Base-by-base conservation (phyloP, 2,797 vertebrate genomes). In the Epinephelus malabaricus region DNA sequence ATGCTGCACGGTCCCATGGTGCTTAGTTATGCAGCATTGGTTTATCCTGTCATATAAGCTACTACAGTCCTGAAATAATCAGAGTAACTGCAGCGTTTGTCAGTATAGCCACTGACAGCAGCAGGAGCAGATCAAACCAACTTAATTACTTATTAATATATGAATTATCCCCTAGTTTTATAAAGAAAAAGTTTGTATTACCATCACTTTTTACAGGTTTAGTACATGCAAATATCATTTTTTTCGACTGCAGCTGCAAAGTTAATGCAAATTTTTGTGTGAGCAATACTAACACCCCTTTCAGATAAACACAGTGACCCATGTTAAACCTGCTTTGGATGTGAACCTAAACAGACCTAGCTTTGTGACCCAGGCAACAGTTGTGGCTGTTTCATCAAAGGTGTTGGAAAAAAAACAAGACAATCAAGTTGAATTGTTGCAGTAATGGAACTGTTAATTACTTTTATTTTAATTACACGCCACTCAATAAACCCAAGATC, bases 1-100 rank as follows among this genome's bases (percentile, higher is more conserved):
- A 92, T 87, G 84, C 58, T 80, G 3, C 23, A 55, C 2, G 10
- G 55, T 75, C 78, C 76, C 62, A 53, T 46, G 60, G 38, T 45
- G n/a, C 51, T 71, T 59, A 13, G 73, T 73, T 79, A 51, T 63
- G 70, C 50, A 55, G 56, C 64, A 46, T 30, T 54, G 73, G n/a
- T 62, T 81, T 50, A 21, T 67, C 43, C 45, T 65, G 81, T 69
- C 27, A 43, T 60, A 34, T 71, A 58, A 73, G 7, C 30, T n/a
- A 8, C 15, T 34, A 6, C 19, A 54, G 55, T 38, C 25, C 25
- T 17, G 7, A 2, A 79, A 81, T 62, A 58, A 70, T 69, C 43
- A 21, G 19, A 78, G 53, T 1, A 63, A 58, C 34, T 23, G 14
- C 23, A 43, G 6, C 6, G 50, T 43, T 69, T 50, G 2, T 55